Evolutionary conservation across 2,888 invertebrate genomes (phyloP).

Genomic region (Pyralis farinalis): DNA sequence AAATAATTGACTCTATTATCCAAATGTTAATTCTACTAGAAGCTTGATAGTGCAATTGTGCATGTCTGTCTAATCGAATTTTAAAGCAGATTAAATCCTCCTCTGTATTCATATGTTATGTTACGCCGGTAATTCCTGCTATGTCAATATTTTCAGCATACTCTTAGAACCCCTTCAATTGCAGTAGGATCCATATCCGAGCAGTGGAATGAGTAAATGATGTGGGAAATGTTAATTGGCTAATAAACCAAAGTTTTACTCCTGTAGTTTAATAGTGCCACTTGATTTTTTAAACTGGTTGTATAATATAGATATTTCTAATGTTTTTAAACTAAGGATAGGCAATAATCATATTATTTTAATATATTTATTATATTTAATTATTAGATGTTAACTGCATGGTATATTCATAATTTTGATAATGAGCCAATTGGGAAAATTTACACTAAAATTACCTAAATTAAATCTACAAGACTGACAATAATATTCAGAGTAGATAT

Average conservation of each 20-base stretch:
- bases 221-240: conserved; percentile 56
- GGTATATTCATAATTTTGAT: conserved; percentile 66
- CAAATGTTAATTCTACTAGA: too few relatives aligned
- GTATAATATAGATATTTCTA: conserved; percentile 54
- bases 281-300: conserved; percentile 59
- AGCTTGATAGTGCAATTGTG: too few relatives aligned
- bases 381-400: conserved; percentile 68
- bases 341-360: conserved; percentile 57
- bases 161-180: too few relatives aligned
- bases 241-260: conserved; percentile 63
- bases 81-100: conserved; percentile 24
- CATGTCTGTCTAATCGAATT: too few relatives aligned
- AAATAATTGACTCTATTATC: too few relatives aligned
- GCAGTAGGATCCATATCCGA: too few relatives aligned
- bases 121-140: too few relatives aligned
- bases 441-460: conserved; percentile 63
- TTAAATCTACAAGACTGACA: conserved; percentile 79
- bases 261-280: conserved; percentile 57
- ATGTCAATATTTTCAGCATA: too few relatives aligned
- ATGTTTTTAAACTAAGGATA: conserved; percentile 53
- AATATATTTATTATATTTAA: conserved; percentile 74
- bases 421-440: conserved; percentile 72
- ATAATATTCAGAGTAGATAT: conserved; percentile 79
- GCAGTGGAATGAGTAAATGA: too few relatives aligned
- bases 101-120: too few relatives aligned